Conservation (phyloP, 2,113 vertebrate genomes). For the Petroica traversi region DNA sequence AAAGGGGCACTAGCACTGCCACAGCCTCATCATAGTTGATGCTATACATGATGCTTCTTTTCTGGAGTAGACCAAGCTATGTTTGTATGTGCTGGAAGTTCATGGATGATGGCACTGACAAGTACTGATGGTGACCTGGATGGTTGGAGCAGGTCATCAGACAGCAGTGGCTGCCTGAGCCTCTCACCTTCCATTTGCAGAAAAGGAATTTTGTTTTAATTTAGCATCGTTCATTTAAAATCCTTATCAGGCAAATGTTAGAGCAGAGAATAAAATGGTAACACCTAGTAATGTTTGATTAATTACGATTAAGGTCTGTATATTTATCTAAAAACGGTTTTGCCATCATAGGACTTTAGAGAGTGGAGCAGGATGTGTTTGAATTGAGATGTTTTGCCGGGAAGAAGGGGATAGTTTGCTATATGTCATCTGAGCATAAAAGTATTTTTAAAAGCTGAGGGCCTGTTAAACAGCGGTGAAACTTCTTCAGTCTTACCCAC, state of each 20-base stretch:
- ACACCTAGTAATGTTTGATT: conserved; percentile 15
- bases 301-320: not conserved
- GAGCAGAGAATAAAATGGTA: not conserved
- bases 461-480: not conserved
- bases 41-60: not conserved
- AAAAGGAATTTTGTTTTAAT: not conserved
- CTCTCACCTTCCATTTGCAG: not conserved
- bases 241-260: not conserved
- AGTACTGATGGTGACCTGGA: rapidly evolving
- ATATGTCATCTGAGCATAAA: not conserved
- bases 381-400: not conserved
- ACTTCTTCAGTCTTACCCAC: not conserved
- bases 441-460: not conserved
- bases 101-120: not conserved
- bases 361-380: not conserved
- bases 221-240: not conserved
- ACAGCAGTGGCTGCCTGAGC: not conserved
- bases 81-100: not conserved
- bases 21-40: not conserved
- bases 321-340: not conserved
- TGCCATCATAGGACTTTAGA: not conserved
- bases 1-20: not conserved
- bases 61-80: not conserved
- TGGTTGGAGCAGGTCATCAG: rapidly evolving
- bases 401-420: not conserved